Evolutionary conservation across 2,113 vertebrate genomes (phyloP), one percentile per base, ranked within the genome.

Genomic region (Syrrhaptes paradoxus): DNA sequence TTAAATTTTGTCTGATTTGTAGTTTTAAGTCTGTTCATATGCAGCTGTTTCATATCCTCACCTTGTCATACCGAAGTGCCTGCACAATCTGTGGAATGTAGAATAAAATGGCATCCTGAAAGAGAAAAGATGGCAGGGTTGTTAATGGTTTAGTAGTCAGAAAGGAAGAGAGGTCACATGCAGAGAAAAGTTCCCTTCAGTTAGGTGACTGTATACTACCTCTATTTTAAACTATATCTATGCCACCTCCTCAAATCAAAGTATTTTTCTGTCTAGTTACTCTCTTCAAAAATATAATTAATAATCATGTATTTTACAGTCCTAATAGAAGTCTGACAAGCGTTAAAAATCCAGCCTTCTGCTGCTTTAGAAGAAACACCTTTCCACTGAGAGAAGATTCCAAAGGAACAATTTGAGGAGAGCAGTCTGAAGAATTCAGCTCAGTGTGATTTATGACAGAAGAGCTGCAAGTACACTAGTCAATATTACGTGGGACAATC

Each of bases 1-100:
- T 24, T 79, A 41, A 34, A 34, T 90, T 87, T 61, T 45, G 10
- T 19, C 63, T 49, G 8, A 62, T 82, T 79, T 66, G 46, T 38
- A 93, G 51, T n/a, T 85, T 73, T 54, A 66, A 88, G 43, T 59
- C 43, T 58, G n/a, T 63, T 83, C 65, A 68, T 3, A 32, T 8
- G 28, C 25, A 78, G 43, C n/a, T 77, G 65, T 81, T 77, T 77
- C 32, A 41, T 10, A 62, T 26, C 48, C 96, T 98, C 91, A 99
- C 99, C 99, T 99, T 99, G 95, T 99, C 99, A 18, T 99, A 99
- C 11, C 99, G 98, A 93, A 99, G 99, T 9, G 99, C 99, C 95
- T 99, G 99, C 66, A 99, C 99, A 38, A 99, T 99, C 95, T 99
- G 99, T 72, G 99, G 99, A 96, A 99, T 99, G 98, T 99, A 99